A percentile compares a stretch with the other conserved stretches of the same genome.
Conservation (phyloP, 64 coral and sea anemone genomes). For the Montipora efflorescens region DNA sequence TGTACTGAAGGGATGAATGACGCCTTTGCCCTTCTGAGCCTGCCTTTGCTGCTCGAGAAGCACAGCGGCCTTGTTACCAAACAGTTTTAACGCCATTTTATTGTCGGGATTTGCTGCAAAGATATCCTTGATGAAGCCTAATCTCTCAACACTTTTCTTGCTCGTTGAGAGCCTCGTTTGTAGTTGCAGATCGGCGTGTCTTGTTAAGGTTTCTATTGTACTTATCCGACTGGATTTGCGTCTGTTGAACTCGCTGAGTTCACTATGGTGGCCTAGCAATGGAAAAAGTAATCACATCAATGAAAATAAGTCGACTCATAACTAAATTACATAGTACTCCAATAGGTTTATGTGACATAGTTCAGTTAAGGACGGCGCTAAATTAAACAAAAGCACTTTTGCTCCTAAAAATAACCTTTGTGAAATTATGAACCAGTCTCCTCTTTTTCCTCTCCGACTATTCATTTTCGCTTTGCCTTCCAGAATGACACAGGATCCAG, state of each 20-base stretch:
- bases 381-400: no score
- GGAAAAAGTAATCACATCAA: not conserved
- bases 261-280: not conserved
- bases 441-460: no score
- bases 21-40: conserved; percentile 62
- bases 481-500: no score
- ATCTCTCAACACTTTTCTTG: not conserved
- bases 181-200: not conserved
- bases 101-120: conserved; percentile 93
- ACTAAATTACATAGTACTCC: no score
- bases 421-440: no score
- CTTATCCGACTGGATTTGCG: not conserved
- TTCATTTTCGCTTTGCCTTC: no score
- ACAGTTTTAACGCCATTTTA: conserved; percentile 96
- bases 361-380: no score
- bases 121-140: conserved; percentile 59
- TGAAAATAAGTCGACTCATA: no score
- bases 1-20: conserved; percentile 98
- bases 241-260: not conserved
- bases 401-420: no score
- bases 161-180: not conserved
- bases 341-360: no score
- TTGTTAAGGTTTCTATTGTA: conserved; percentile 22
- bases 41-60: conserved; percentile 91
- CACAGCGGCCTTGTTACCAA: conserved; percentile 96